A percentile compares a stretch with the other conserved stretches of the same genome.
phyloP scores from a whole-genome alignment of 2,888 invertebrate genomes.

The Drosophila maculinotata region DNA sequence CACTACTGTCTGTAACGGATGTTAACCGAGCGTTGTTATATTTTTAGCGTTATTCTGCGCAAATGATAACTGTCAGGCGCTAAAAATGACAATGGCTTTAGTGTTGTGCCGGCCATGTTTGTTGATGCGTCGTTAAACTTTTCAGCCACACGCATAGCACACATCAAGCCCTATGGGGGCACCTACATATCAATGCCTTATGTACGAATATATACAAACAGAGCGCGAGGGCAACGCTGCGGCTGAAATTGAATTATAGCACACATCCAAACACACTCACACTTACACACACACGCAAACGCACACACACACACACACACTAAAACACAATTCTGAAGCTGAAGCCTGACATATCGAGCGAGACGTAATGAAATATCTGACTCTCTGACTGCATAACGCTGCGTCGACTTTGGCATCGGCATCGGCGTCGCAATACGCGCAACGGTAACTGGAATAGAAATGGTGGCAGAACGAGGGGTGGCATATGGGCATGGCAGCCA shows the following conservation, averaged over 20 bases:
- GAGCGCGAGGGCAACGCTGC: conserved; percentile 34
- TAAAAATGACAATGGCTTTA: conserved; percentile 68
- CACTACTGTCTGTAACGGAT: conserved; percentile 7
- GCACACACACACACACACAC: conserved; percentile 13
- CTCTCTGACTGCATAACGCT: conserved; percentile 72
- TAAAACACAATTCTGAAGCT: conserved; percentile 18
- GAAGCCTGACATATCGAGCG: conserved; percentile 73
- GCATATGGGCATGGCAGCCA: conserved; percentile 2
- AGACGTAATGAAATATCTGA: conserved; percentile 76
- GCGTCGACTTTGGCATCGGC: conserved; percentile 44
- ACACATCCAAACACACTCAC: conserved; percentile 24
- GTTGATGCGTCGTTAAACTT: conserved; percentile 79
- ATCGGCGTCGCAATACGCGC: conserved; percentile 30
- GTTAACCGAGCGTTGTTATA: conserved; percentile 10
- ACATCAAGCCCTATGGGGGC: conserved; percentile 57
- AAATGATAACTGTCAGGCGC: conserved; percentile 55
- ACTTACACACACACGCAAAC: conserved; percentile 13
- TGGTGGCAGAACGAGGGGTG: conserved; percentile 5
- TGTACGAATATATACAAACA: conserved; percentile 34
- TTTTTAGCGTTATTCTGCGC: conserved; percentile 44
- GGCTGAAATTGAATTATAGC: conserved; percentile 75
- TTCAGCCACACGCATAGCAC: conserved; percentile 65
- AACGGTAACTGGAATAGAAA: conserved; percentile 56
- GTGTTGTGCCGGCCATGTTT: conserved; percentile 64
- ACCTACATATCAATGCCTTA: conserved; percentile 68